Percentiles rank a stretch among this genome's conserved stretches.
Conservation (phyloP, 2,113 vertebrate species). For the Rhinoptilus africanus region DNA sequence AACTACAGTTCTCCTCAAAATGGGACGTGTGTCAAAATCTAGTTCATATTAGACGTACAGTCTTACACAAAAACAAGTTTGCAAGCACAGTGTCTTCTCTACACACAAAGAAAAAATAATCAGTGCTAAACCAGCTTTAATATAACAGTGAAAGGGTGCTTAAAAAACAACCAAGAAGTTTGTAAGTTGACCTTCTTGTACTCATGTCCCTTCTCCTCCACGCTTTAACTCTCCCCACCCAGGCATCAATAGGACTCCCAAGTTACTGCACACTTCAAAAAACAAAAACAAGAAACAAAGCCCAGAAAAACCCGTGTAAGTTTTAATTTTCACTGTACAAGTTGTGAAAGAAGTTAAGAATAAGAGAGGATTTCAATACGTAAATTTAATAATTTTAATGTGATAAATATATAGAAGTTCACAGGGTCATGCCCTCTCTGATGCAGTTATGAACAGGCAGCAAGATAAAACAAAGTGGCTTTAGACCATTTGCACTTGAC, state of each 20-base stretch:
- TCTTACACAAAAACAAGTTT: not conserved
- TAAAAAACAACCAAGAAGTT: not conserved
- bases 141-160: not conserved
- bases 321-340: not conserved
- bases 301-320: not conserved
- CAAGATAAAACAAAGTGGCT: not conserved
- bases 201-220: not conserved
- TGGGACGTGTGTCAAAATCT: not conserved
- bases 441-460: not conserved
- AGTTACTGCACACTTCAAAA: not conserved
- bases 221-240: not conserved
- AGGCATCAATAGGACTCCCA: accelerated
- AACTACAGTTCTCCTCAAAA: not conserved
- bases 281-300: not conserved
- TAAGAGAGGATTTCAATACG: not conserved
- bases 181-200: not conserved
- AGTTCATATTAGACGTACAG: not conserved
- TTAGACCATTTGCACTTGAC: not conserved
- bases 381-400: not conserved
- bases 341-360: not conserved
- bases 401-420: not conserved
- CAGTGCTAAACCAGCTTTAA: not conserved
- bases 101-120: not conserved
- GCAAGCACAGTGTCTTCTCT: not conserved
- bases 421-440: not conserved